Evolutionary conservation across 2,797 vertebrate species (phyloP).

Genomic region (Tarsius wallacei): DNA sequence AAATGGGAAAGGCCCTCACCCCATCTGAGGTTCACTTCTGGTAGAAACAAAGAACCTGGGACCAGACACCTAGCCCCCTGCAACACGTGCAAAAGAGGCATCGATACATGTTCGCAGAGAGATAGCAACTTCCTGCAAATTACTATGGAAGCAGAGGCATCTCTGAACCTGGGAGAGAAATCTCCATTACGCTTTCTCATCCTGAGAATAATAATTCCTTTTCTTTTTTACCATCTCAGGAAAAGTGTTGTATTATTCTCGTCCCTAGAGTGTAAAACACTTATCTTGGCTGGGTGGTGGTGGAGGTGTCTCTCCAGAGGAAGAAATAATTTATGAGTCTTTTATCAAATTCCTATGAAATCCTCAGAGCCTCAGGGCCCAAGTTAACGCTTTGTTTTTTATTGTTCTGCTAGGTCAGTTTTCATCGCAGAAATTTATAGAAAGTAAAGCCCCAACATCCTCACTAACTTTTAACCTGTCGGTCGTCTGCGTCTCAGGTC

Average conservation of each 20-base stretch:
- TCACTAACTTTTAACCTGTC: background rate
- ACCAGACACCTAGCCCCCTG: fast-evolving
- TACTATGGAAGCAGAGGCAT: background rate
- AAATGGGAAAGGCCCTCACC: background rate
- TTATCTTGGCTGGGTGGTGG: background rate
- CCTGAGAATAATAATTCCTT: background rate
- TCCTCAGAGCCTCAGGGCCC: background rate
- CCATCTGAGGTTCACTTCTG: fast-evolving
- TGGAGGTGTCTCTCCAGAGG: background rate
- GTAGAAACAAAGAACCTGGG: background rate
- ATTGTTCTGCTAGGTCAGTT: background rate
- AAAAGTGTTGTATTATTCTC: background rate
- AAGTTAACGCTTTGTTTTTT: background rate
- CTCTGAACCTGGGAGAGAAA: background rate
- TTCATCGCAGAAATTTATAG: background rate
- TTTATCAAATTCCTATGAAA: constrained; percentile 10
- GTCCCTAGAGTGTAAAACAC: background rate
- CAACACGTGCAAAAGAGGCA: fast-evolving
- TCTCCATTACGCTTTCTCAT: background rate
- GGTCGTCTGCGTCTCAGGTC: background rate
- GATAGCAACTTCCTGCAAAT: background rate
- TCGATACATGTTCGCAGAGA: background rate
- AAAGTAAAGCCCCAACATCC: background rate
- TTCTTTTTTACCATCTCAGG: constrained; percentile 24
- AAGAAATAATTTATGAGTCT: background rate